Evolutionary conservation across 2,888 invertebrate species (phyloP).

Genomic region (Pediacus dermestoides): DNA sequence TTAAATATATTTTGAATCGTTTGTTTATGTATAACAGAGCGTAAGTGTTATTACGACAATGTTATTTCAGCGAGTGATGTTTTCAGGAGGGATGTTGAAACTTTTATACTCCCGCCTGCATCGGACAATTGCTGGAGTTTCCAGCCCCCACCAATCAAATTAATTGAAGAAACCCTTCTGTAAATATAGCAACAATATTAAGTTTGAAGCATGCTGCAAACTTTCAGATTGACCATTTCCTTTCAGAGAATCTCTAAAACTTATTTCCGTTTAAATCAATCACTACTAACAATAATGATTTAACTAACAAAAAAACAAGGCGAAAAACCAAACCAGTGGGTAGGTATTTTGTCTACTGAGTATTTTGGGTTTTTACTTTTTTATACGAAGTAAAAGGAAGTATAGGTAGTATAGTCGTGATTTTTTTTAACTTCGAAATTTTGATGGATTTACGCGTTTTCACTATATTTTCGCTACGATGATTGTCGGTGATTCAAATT

Average conservation of each 20-base stretch:
- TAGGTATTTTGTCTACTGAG: no score
- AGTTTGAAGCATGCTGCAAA: conserved; percentile 20
- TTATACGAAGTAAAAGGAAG: no score
- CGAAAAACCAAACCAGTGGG: no score
- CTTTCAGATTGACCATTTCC: conserved; percentile 26
- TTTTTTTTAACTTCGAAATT: no score
- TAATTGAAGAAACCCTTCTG: conserved; percentile 39
- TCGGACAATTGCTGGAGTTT: conserved; percentile 12
- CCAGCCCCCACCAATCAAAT: conserved; percentile 35
- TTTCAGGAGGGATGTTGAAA: conserved; percentile 16
- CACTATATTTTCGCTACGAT: no score
- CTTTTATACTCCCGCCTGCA: conserved; percentile 28
- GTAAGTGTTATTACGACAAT: conserved; percentile 18
- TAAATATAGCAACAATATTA: conserved; percentile 35
- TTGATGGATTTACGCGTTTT: no score
- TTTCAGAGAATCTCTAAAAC: conserved; percentile 23
- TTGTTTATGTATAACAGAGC: no score
- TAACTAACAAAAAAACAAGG: not conserved
- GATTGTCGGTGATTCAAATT: no score
- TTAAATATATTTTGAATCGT: conserved; percentile 10
- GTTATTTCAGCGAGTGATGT: conserved; percentile 23
- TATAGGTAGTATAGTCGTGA: no score
- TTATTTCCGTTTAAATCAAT: conserved; percentile 28
- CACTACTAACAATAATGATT: no score
- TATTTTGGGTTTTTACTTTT: no score